Evolutionary conservation across 2,888 invertebrate genomes (phyloP).

Genomic region (Unio delphinus): DNA sequence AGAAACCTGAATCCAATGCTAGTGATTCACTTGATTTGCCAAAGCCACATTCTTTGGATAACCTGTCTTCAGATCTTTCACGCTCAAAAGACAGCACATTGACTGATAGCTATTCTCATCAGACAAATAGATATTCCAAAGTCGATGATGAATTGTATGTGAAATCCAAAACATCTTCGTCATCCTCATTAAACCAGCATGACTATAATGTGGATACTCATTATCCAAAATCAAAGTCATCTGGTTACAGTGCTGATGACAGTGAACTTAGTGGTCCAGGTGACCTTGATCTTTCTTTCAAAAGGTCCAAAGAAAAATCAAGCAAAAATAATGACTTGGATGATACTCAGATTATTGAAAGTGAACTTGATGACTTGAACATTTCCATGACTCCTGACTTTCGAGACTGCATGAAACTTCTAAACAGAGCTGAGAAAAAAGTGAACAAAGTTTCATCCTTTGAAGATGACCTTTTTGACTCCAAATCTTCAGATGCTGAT

Average conservation of each 20-base stretch:
- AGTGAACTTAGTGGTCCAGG: constrained; percentile 47
- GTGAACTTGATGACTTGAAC: constrained; percentile 56
- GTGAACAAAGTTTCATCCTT: constrained; percentile 29
- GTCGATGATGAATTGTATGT: constrained; percentile 30
- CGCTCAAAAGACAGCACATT: constrained; percentile 8
- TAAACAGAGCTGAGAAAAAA: constrained; percentile 66
- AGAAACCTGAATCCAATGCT: constrained; percentile 24
- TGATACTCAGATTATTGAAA: constrained; percentile 52
- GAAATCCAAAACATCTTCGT: constrained; percentile 14
- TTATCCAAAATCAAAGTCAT: constrained; percentile 11
- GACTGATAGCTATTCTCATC: neutral
- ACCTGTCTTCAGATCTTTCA: constrained; percentile 32
- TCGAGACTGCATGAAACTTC: constrained; percentile 65
- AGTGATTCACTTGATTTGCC: constrained; percentile 33
- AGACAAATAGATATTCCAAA: constrained; percentile 23
- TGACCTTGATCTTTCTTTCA: constrained; percentile 23
- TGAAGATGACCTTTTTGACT: constrained; percentile 12
- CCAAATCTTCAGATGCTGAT: constrained; percentile 4
- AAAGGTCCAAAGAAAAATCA: constrained; percentile 8
- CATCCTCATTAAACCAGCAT: constrained; percentile 1
- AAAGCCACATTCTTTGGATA: constrained; percentile 37
- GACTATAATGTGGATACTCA: constrained; percentile 14
- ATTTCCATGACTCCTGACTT: constrained; percentile 66
- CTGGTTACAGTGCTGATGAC: constrained; percentile 38
- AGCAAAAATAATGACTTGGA: constrained; percentile 29